These are phyloP conservation scores for Andrena trimmerana DNA, from an alignment of 2,888 invertebrate species.

Conservation along the genomic window DNA sequence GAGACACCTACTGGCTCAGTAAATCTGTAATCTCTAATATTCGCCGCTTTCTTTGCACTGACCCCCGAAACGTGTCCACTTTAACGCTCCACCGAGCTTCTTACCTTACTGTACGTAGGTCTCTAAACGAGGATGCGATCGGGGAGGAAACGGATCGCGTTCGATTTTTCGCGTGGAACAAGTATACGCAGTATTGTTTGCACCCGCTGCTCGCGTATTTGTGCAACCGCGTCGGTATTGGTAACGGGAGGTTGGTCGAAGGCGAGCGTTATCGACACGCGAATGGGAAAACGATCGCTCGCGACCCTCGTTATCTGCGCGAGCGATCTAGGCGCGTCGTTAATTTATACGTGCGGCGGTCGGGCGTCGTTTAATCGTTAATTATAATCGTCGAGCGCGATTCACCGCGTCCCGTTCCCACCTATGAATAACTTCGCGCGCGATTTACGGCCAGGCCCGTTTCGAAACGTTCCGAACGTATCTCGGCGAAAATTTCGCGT, in stretches of 20 bases:
- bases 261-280: slow-evolving; percentile 38
- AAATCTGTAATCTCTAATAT: too few species aligned
- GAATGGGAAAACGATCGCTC: slow-evolving; percentile 52
- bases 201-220: slow-evolving; percentile 6
- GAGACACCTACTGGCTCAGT: too few species aligned
- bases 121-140: not conserved
- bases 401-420: slow-evolving; percentile 7
- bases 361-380: slow-evolving; percentile 17
- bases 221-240: not conserved
- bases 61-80: too few species aligned
- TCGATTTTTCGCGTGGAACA: slow-evolving; percentile 3
- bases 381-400: slow-evolving; percentile 38
- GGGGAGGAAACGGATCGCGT: not conserved
- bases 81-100: too few species aligned
- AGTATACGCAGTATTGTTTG: not conserved
- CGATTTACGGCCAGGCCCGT: slow-evolving; percentile 2
- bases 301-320: slow-evolving; percentile 34
- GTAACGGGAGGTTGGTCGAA: slow-evolving; percentile 1
- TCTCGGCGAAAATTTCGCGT: slow-evolving; percentile 19
- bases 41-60: too few species aligned
- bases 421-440: slow-evolving; percentile 19
- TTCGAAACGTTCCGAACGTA: slow-evolving; percentile 2
- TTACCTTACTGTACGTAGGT: too few species aligned
- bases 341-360: slow-evolving; percentile 9
- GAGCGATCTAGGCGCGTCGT: slow-evolving; percentile 13